Percentiles rank a stretch among this genome's conserved stretches.
phyloP scores from a whole-genome alignment of 2,888 invertebrate genomes.

The Didymodactylos carnosus region DNA sequence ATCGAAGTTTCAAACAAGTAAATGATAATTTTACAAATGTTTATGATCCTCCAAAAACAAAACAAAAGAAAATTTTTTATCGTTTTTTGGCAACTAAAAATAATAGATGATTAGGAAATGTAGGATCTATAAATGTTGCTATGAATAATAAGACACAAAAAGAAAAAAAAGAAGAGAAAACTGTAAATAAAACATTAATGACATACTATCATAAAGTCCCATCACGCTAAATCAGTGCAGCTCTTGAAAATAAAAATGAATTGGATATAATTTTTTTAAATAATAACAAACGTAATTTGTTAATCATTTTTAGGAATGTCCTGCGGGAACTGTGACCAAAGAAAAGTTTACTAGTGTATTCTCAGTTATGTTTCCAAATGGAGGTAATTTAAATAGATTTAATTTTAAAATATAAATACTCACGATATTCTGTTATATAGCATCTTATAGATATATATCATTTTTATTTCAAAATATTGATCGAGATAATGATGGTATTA shows the following conservation, averaged over 20 bases:
- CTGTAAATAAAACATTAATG: no score
- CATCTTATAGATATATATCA: not conserved
- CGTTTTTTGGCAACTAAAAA: no score
- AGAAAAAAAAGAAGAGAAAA: no score
- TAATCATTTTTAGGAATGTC: not conserved
- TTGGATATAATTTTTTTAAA: no score
- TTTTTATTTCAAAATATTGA: not conserved
- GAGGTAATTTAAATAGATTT: not conserved
- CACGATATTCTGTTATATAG: not conserved
- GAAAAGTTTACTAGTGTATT: not conserved
- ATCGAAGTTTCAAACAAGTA: not conserved
- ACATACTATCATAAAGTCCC: no score
- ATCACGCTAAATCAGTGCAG: no score
- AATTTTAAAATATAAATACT: not conserved
- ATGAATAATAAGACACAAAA: no score
- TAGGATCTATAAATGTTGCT: no score
- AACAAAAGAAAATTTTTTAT: no score
- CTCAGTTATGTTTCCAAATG: not conserved
- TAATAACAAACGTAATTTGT: not conserved
- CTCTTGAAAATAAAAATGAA: no score
- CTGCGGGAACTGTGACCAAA: not conserved
- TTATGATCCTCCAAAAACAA: no score
- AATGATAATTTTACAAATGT: not conserved
- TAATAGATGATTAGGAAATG: no score
- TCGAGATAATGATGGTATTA: not conserved